Evolutionary conservation across 2,797 vertebrate species (phyloP), one percentile per base, ranked within the genome.

Genomic region (Acipenser transmontanus): DNA sequence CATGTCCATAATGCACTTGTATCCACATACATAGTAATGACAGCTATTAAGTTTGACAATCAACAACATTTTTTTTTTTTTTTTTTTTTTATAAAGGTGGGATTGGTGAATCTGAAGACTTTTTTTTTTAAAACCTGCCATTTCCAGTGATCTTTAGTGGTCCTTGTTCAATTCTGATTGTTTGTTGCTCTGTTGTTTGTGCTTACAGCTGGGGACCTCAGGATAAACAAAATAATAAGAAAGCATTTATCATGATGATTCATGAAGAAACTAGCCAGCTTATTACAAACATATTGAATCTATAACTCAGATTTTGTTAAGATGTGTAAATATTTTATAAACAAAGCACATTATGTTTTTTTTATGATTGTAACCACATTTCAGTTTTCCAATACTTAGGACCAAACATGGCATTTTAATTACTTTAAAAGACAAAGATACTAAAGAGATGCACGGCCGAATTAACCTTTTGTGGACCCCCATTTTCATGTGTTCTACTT

Each of bases 131-230:
- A 4, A 34, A 34, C 1, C 34, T 34, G 34, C 34, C 3, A 34
- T 57, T n/a, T n/a, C 54, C 14, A 7, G 54, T 57, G 54, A 57
- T n/a, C 9, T 3, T 57, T n/a, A n/a, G 3, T n/a, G 54, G 54
- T 3, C 12, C 7, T 7, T 57, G 54, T 11, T n/a, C 12, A 57
- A n/a, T 57, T 7, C 14, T 11, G 6, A 11, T 61, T 13, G 17
- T 60, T 3, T n/a, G 13, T 60, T 60, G 12, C 17, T 17, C 13
- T 20, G 17, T 17, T 61, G 34, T 61, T 61, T 61, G 13, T 47
- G 47, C 60, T 20, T 8, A 61, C 47, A 61, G 47, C 60, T 14
- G 60, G 60, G 10, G 60, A 61, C 60, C 60, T 61, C 7, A 8
- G 2, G 8, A 34, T 9, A 61, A 61, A 61, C 7, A 12, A 61